These are phyloP conservation scores for Catotricha subobsoleta DNA, from an alignment of 2,888 invertebrate genomes.

Conservation along the genomic window DNA sequence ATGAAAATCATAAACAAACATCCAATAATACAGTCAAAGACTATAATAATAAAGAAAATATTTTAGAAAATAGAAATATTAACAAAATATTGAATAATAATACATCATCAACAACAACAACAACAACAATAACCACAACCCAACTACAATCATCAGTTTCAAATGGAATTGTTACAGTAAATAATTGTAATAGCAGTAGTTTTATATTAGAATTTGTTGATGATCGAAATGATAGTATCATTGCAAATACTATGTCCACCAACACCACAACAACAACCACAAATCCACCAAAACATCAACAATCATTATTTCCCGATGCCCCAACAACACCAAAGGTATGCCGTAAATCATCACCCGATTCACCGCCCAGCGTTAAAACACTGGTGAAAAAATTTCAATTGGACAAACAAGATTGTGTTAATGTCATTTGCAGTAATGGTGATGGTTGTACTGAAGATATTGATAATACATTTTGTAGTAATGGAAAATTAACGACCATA, in stretches of 20 bases:
- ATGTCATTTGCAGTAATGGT: neutral
- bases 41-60: conserved; percentile 3
- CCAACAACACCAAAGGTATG: conserved; percentile 49
- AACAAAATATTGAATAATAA: neutral
- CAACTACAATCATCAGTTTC: neutral
- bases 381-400: conserved; percentile 29
- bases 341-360: conserved; percentile 38
- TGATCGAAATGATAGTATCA: neutral
- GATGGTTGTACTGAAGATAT: conserved; percentile 9
- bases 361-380: conserved; percentile 31
- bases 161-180: neutral
- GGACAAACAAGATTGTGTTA: conserved; percentile 14
- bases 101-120: neutral
- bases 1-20: neutral
- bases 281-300: conserved; percentile 11
- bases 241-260: neutral
- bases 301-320: conserved; percentile 39
- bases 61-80: neutral
- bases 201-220: neutral
- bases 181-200: neutral
- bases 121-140: neutral
- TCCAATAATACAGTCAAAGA: neutral
- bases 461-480: neutral
- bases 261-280: conserved; percentile 13
- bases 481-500: no score